phyloP scores from a whole-genome alignment of 2,888 invertebrate genomes.

The Stenotaenia linearis region DNA sequence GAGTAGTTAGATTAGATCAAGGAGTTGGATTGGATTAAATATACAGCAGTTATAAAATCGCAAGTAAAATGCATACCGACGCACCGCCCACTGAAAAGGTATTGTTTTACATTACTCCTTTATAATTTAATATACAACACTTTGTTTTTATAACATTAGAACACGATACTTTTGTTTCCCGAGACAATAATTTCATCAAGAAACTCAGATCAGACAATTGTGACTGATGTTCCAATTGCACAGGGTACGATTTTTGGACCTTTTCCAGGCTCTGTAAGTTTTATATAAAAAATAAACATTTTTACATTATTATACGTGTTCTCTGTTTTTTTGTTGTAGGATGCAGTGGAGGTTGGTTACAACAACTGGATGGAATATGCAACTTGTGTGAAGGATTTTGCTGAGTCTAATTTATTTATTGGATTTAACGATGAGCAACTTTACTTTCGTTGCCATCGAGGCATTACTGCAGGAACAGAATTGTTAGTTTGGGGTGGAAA shows the following conservation, averaged over 20 bases:
- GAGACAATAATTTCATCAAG: background rate
- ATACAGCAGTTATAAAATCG: too few species aligned
- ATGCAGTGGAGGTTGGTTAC: background rate
- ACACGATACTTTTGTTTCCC: background rate
- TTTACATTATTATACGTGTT: too few species aligned
- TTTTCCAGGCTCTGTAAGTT: background rate
- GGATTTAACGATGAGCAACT: background rate
- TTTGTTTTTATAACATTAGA: background rate
- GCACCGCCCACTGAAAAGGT: too few species aligned
- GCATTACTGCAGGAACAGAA: background rate
- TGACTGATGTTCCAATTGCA: background rate
- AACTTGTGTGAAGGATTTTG: background rate
- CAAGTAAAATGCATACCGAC: too few species aligned
- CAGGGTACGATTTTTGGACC: background rate
- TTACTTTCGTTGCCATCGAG: background rate
- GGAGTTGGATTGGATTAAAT: too few species aligned
- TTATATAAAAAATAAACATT: background rate
- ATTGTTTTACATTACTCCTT: too few species aligned
- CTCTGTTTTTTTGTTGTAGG: background rate
- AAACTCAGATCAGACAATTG: background rate
- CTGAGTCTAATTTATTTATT: background rate
- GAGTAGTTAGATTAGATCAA: too few species aligned
- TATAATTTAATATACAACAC: too few species aligned
- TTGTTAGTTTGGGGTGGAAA: background rate
- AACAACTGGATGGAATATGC: background rate